Evolutionary conservation across 2,888 invertebrate genomes (phyloP).

Genomic region (Ypsolopha sequella): DNA sequence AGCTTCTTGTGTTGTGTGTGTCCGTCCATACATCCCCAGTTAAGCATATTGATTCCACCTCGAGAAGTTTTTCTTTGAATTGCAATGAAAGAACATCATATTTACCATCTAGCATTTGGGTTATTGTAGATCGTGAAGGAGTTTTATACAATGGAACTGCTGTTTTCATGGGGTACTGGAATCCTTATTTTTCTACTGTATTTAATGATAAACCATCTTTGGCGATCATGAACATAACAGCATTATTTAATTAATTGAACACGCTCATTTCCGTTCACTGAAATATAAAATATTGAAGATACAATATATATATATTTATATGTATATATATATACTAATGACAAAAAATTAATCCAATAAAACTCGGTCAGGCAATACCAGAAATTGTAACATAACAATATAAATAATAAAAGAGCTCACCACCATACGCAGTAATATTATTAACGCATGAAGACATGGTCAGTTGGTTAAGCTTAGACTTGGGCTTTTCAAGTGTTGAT

Average conservation of each 20-base stretch:
- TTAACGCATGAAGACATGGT: conserved; percentile 12
- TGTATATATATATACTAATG: too few species aligned
- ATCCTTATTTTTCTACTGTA: conserved; percentile 13
- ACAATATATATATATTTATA: too few species aligned
- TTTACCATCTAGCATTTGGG: conserved; percentile 14
- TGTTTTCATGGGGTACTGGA: conserved; percentile 12
- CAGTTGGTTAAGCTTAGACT: background rate
- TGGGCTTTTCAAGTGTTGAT: too few species aligned
- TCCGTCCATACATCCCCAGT: conserved; percentile 17
- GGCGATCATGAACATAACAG: conserved; percentile 11
- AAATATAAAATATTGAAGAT: conserved; percentile 2
- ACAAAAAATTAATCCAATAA: too few species aligned
- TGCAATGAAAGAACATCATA: conserved; percentile 14
- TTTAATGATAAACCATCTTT: conserved; percentile 12
- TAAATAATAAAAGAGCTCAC: conserved; percentile 6
- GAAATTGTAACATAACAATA: conserved; percentile 2
- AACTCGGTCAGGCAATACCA: conserved; percentile 5
- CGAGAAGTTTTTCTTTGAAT: conserved; percentile 14
- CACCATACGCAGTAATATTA: conserved; percentile 13
- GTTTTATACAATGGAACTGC: conserved; percentile 12
- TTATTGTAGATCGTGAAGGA: conserved; percentile 12
- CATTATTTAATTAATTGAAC: conserved; percentile 12
- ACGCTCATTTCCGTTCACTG: conserved; percentile 11
- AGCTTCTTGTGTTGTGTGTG: conserved; percentile 11
- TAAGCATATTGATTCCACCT: conserved; percentile 13